Base-by-base conservation (phyloP, 2,888 invertebrate species). In the Apotomis betuletana region DNA sequence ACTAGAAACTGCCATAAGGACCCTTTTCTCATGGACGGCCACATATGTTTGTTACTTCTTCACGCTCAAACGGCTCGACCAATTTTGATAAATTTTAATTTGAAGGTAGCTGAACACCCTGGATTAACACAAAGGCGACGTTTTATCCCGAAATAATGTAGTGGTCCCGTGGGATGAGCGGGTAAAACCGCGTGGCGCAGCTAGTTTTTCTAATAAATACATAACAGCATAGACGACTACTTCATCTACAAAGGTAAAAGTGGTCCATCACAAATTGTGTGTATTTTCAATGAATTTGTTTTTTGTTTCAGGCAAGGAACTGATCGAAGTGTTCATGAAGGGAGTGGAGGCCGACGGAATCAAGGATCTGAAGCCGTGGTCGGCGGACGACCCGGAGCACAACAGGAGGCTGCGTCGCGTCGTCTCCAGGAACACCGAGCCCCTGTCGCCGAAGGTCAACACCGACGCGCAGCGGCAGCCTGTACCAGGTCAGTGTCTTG, bases 291-390 rank as follows among this genome's bases (percentile, higher is more conserved):
- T 41, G 0, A 41, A 41, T 54, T 15, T 6, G 0, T 5, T 5
- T 51, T 27, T 71, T 67, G 67, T 76, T 85, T 83, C 87, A 97
- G 97, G 99, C 77, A 98, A 98, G 86, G 98, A 99, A 90, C 97
- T 99, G 69, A 97, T 99, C 82, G 98, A 99, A 87, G 95, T 94
- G 86, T 98, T 98, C 90, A 96, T 99, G 85, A 94, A 94, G 73
- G 95, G 97, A 83, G 91, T 99, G 67, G 91, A 95, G 79, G 94
- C 94, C 44, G 96, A 97, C 78, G 98, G 98, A 1, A 92, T 97
- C 38, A 95, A 94, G 4, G 90, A 94, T 65, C 94, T 97, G 63
- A 89, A 94, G 55, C 94, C 94, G 0, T 97, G 96, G 96, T 77
- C 78, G 55, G 85, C 88, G 58, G 80, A 84, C 0, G 85, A 89